Evolutionary conservation across 2,113 vertebrate species (phyloP), one percentile per base, ranked within the genome.

Genomic region (Coturnix japonica): DNA sequence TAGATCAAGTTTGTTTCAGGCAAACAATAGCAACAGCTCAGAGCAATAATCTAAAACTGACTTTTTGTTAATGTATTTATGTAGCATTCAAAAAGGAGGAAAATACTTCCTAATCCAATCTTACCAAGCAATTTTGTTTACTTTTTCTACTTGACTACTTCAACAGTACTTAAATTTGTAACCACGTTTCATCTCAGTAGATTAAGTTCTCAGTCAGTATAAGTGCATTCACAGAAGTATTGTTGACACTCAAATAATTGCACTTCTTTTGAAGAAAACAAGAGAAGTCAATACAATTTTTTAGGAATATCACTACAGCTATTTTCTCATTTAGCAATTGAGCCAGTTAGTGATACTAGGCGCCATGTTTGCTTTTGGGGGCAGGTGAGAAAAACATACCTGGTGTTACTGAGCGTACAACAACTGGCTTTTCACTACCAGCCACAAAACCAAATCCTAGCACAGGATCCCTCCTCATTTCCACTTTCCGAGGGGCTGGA

Each of bases 361-460:
- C 28, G 15, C 22, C 4, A 76, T 85, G 47, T 51, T 79, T 85
- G 63, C 37, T 93, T 85, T 46, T 87, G 28, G 15, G 12, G 14
- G 76, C 78, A 80, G 31, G 39, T 56, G 86, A 3, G 30, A 72
- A 61, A 81, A 79, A 73, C 97, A 97, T 97, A 99, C 99, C 99
- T 99, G 99, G 99, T 89, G 99, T 99, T 83, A 99, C 99, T 66
- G 99, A 99, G 82, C 99, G 99, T 71, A 99, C 99, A 85, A 99
- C 98, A 95, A 99, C 99, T 22, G 99, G 99, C 96, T 99, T 99
- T 97, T 99, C 99, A 97, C 99, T 99, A 94, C 99, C 99, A 83
- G 99, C 99, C 96, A 99, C 99, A 70, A 99, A 99, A 91, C 99
- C 99, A 94, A 99, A 99, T 93, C 99, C 99, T 91, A 99, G 98